Evolutionary conservation across 2,113 vertebrate genomes (phyloP), one percentile per base, ranked within the genome.

Genomic region (Labeo catla): DNA sequence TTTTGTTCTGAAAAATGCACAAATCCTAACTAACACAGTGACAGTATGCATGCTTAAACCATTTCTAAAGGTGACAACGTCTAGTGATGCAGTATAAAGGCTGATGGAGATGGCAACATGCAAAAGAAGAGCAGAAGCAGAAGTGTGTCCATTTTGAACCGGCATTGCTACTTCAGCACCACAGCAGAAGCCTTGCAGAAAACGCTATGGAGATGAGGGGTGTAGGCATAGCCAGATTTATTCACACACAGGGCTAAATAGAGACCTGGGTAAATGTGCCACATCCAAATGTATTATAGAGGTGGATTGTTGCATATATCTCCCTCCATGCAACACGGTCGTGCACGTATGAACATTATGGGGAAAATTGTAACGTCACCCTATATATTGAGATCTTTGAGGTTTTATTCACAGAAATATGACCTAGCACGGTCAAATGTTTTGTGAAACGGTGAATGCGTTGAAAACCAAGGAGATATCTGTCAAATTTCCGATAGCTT

Each of bases 81-180:
- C 68, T 84, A 34, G 54, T 19, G 23, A 66, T 84, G 76, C 87
- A 76, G 39, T 83, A 52, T 50, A 73, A 87, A 76, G 45, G 76
- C 76, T 81, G 83, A 34, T 54, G 9, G 79, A 86, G 72, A 88
- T 54, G 77, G 79, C 78, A 82, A 88, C 72, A 70, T 85, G 87
- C 70, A 83, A 73, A 77, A 43, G 84, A 66, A 83, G 66, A 76
- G 76, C 72, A 86, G 76, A 84, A 76, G 76, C 21, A 78, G 45
- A 83, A 88, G 87, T 90, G 90, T 86, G 80, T 91, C 90, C 90
- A 91, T 91, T 91, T 91, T 91, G 90, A 90, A 88, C 89, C 88
- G 88, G 89, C 87, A 79, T 89, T 85, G 86, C 83, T 89, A 86
- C 87, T 90, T 90, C 89, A 90, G 87, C 90, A 91, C 89, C 89